Conservation (phyloP, 35 echinoderm and acorn worm genomes). For the Nesometra sesokonis region DNA sequence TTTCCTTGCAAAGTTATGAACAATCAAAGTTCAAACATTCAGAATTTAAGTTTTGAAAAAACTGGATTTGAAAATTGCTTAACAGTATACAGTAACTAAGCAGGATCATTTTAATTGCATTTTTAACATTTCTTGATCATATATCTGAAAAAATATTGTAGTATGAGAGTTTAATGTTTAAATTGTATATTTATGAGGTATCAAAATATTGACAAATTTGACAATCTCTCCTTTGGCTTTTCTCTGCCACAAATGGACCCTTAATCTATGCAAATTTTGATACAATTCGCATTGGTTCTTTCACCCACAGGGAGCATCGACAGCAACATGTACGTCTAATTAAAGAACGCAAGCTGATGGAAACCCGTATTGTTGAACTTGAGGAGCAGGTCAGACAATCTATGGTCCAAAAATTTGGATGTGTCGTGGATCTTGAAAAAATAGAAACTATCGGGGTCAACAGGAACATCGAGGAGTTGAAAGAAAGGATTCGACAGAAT, state of each 20-base stretch:
- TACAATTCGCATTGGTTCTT: neutral
- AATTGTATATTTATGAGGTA: no score
- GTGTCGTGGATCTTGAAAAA: conserved; percentile 90
- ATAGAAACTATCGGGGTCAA: conserved; percentile 89
- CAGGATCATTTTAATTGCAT: no score
- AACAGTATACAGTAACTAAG: no score
- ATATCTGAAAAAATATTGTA: no score
- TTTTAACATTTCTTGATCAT: no score
- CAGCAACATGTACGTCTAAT: conserved; percentile 92
- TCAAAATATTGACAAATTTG: neutral
- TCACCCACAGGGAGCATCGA: conserved; percentile 60
- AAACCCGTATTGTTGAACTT: conserved; percentile 65
- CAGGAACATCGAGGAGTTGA: conserved; percentile 89
- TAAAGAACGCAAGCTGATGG: conserved; percentile 93
- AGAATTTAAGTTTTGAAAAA: no score
- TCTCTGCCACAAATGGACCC: neutral
- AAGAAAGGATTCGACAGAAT: conserved; percentile 78
- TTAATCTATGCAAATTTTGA: neutral
- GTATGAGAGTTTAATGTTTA: no score
- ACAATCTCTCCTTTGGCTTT: no score
- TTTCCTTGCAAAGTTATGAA: no score
- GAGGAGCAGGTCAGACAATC: conserved; percentile 78
- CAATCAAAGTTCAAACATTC: no score
- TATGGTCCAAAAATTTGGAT: conserved; percentile 95
- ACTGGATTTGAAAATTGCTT: no score